Base-by-base conservation (phyloP, 2,888 invertebrate species). In the Hanleya hanleyi region DNA sequence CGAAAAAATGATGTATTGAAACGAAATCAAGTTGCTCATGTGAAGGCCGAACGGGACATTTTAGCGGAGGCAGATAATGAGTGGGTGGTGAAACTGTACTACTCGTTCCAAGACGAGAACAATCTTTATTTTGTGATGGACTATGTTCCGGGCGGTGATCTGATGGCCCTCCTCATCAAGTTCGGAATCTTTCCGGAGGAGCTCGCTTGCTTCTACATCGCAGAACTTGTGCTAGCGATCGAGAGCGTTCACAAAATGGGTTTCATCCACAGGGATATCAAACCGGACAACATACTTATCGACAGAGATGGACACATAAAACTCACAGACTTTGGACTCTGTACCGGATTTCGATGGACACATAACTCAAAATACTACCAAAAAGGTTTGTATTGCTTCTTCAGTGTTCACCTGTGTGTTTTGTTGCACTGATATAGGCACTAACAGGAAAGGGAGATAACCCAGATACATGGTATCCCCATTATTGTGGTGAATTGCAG, bases 191-290 rank as follows among this genome's bases (percentile, higher is more conserved):
- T 99, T 88, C 95, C 97, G 36, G 92, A 92, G 78, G 80, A 81
- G n/a, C 83, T 92, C 61, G 91, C 92, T 1, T 87, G 90, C 82
- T 93, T 93, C 83, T 93, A 93, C 86, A 92, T 92, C 57, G 92
- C 98, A 50, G 99, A 99, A 92, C 92, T 99, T 86, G 98, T 98
- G 62, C 96, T 98, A 90, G 99, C 99, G 35, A 97, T 99, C 78
- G 99, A 99, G 92, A 98, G 98, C 92, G 99, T 99, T 78, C 99
- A 99, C 92, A 97, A 97, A 91, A 97, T 99, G 97, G 98, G 98
- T 73, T 99, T 99, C 91, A 99, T 99, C 91, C 99, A 99, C 92
- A 93, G 92, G 68, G 93, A 92, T 85, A 99, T 98, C 86, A 99
- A 99, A 92, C 99, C 99, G 0, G 99, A 99, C 91, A 99, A 99